Conservation (phyloP, 2,113 vertebrate genomes). For the Mormyrus lacerda region DNA sequence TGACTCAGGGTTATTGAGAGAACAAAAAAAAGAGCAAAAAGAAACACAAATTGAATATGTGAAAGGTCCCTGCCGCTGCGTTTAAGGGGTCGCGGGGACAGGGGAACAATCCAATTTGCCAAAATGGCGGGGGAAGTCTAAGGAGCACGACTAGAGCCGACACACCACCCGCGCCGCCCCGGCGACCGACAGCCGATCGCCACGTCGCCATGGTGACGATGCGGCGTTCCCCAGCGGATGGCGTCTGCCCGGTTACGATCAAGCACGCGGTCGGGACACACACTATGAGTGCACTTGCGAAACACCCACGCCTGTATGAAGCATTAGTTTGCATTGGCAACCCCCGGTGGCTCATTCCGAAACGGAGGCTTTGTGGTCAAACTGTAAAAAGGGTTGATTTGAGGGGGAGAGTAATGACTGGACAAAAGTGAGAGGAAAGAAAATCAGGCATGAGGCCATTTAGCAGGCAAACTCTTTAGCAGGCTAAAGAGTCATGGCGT, state of each 20-base stretch:
- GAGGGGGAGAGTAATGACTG: neutral
- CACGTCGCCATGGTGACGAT: neutral
- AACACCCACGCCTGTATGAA: neutral
- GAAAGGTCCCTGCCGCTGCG: neutral
- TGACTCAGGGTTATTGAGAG: neutral
- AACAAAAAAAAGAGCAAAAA: neutral
- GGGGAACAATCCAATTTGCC: neutral
- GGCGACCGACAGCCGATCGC: neutral
- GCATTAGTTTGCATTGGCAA: neutral
- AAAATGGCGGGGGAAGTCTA: neutral
- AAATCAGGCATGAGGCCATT: neutral
- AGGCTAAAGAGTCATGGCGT: neutral
- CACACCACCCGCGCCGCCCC: neutral
- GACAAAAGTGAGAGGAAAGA: neutral
- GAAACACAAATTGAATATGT: neutral
- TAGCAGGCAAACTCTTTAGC: neutral
- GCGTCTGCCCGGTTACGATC: neutral
- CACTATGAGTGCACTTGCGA: slow-evolving; percentile 11
- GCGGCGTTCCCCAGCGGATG: neutral
- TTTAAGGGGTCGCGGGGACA: neutral
- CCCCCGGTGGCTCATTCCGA: neutral
- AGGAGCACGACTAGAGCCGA: neutral
- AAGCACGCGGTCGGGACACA: neutral
- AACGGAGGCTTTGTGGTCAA: neutral
- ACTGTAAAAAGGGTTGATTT: neutral